Conservation (phyloP, 2,888 invertebrate species). For the Philonicus albiceps region DNA sequence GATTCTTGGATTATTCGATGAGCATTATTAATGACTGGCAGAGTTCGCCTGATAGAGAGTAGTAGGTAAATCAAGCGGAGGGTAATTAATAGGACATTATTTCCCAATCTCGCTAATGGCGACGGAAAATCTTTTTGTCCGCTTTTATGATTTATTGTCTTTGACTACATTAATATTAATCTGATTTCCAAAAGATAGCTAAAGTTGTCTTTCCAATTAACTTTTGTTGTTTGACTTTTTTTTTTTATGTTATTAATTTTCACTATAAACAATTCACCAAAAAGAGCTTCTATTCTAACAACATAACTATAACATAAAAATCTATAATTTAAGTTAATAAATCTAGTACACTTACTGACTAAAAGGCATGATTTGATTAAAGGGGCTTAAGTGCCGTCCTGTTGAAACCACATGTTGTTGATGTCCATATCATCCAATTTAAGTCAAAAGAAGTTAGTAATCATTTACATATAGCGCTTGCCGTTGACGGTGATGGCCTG, state of each 20-base stretch:
- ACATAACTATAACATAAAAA: no score
- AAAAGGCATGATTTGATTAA: no score
- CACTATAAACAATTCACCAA: no score
- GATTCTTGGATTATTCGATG: background rate
- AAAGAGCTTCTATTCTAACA: no score
- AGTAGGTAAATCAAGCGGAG: background rate
- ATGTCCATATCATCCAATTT: no score
- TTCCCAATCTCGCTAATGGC: background rate
- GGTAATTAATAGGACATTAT: background rate
- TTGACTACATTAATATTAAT: background rate
- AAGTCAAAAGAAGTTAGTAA: no score
- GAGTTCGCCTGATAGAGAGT: background rate
- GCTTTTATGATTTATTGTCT: background rate
- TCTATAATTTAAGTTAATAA: no score
- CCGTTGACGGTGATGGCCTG: no score
- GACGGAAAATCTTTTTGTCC: background rate
- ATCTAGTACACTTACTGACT: no score
- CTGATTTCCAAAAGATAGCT: background rate
- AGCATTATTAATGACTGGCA: background rate
- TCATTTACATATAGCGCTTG: no score
- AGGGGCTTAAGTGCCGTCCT: no score
- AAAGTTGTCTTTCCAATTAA: background rate
- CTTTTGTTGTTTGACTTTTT: background rate
- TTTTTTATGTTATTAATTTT: background rate
- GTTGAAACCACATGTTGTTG: no score